Evolutionary conservation across 1,140 invertebrate species (phyloP), one percentile per base, ranked within the genome.

Genomic region (Drosophila arizonae): DNA sequence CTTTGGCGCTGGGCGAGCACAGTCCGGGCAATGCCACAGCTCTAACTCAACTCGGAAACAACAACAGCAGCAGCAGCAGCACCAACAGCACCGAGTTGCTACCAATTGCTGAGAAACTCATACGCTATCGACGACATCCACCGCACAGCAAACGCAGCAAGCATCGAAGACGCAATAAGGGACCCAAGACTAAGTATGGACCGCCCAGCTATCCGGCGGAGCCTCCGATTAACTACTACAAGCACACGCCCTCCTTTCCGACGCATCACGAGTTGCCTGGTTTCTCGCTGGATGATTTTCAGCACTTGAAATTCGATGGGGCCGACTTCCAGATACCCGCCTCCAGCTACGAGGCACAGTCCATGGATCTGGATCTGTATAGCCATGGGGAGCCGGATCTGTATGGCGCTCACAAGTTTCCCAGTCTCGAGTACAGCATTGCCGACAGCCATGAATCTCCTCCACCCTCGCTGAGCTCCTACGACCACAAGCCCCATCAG

Each of bases 311-410:
- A 57, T 81, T 90, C 45, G 89, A 90, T 55, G 71, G 69, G 2
- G 36, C 74, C 24, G 89, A 90, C 39, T 90, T 85, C 11, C 69
- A 87, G 50, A 69, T 90, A 2, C 80, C 84, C 8, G 61, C 88
- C 6, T 76, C 81, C 8, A 85, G 84, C 39, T 91, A 91, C 55
- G 90, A 91, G 45, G 78, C 78, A 0, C 86, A 90, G 67, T 74
- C 86, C 9, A 91, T 91, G 90, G 86, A 91, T 58, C 64, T 91
- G 8, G 81, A 91, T 67, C 84, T 91, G 9, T 91, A 91, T 33
- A 76, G 76, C 26, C 81, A 90, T 2, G 64, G 54, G 2, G 72
- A 86, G n/a, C 66, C 63, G 5, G 72, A 77, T 43, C 51, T 77
- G 0, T 88, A 88, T 46, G 85, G 84, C 6, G 79, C 84, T 0